Percentiles rank a stretch among this genome's conserved stretches.
Conservation (phyloP, 2,113 vertebrate genomes). For the Podiceps cristatus region DNA sequence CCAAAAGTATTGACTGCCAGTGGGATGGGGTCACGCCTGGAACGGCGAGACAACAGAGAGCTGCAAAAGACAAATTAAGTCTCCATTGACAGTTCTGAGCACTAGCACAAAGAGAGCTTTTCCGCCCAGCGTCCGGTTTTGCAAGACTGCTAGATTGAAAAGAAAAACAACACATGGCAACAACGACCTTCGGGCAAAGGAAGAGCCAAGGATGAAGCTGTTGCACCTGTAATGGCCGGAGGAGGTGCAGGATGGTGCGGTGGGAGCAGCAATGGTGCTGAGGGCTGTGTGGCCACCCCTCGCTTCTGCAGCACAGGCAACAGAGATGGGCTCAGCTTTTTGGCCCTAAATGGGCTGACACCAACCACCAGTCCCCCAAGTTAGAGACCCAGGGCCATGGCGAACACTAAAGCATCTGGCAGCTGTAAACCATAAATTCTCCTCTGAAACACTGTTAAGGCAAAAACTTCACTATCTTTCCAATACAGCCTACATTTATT, state of each 20-base stretch:
- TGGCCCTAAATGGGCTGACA: neutral
- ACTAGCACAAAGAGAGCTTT: neutral
- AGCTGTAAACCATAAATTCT: neutral
- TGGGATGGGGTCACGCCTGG: neutral
- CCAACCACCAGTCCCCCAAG: neutral
- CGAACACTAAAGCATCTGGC: neutral
- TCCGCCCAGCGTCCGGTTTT: neutral
- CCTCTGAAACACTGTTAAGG: neutral
- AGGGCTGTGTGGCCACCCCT: neutral
- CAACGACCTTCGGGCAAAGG: neutral
- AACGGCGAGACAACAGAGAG: neutral
- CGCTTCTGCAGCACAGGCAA: accelerated
- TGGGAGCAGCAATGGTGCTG: neutral
- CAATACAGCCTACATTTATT: neutral
- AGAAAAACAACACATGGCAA: neutral
- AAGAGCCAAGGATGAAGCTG: neutral
- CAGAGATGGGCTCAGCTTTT: neutral
- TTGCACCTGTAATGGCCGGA: neutral
- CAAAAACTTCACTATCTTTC: neutral
- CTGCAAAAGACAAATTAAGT: neutral
- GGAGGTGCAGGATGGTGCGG: neutral
- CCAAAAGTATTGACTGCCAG: neutral
- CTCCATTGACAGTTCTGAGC: neutral
- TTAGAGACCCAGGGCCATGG: neutral
- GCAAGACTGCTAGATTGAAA: neutral